Conservation (phyloP, 2,888 invertebrate genomes). For the Philaethria dido region DNA sequence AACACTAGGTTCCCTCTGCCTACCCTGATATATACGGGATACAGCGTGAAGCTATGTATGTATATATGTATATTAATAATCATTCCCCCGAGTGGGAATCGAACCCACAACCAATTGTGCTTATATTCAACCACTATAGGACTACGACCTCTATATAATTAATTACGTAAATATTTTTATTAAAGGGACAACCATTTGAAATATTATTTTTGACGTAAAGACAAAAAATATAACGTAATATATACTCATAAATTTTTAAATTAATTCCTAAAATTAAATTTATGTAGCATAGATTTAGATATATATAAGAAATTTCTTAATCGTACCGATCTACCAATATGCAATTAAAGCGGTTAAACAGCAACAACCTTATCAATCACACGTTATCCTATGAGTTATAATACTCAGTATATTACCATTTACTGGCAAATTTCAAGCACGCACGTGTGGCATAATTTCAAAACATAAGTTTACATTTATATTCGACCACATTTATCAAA, state of each 20-base stretch:
- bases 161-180: no score
- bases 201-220: no score
- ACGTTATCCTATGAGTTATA: slow-evolving; percentile 25
- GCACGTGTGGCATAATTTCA: slow-evolving; percentile 27
- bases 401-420: slow-evolving; percentile 32
- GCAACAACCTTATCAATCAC: slow-evolving; percentile 40
- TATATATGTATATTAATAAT: no score
- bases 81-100: no score
- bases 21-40: no score
- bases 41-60: no score
- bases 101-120: no score
- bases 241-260: background rate
- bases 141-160: no score
- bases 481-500: background rate
- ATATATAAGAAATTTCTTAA: slow-evolving; percentile 7
- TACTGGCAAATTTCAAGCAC: slow-evolving; percentile 29
- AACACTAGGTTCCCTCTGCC: no score
- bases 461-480: background rate
- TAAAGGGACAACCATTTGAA: no score
- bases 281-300: background rate
- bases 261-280: background rate
- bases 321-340: slow-evolving; percentile 23
- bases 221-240: no score
- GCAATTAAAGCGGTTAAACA: slow-evolving; percentile 25
- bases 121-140: no score